Conservation (phyloP, 53 echinoderm and acorn worm genomes). For the Echinarachnius parma region DNA sequence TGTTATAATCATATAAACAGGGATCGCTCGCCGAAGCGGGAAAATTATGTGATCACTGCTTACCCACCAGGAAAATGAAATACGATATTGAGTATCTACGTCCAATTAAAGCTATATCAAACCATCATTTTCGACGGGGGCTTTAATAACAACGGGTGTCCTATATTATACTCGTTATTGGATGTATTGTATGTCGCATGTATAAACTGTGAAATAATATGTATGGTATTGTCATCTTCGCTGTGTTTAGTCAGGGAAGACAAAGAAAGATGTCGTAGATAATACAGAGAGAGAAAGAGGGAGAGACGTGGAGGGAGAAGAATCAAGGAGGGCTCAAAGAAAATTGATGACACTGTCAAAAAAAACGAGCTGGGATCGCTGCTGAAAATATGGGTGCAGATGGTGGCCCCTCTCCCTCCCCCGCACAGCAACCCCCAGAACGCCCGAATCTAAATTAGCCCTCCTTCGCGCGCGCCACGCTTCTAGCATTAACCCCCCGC, state of each 20-base stretch:
- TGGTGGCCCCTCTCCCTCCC: conserved; percentile 12
- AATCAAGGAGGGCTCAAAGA: too few relatives aligned
- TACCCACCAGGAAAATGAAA: conserved; percentile 44
- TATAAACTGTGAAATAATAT: background rate
- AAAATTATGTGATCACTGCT: conserved; percentile 46
- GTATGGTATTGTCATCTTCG: background rate
- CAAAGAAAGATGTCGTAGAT: too few relatives aligned
- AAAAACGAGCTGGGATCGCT: background rate
- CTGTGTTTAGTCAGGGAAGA: too few relatives aligned
- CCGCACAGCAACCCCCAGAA: too few relatives aligned
- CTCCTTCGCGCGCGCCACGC: too few relatives aligned
- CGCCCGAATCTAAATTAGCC: too few relatives aligned
- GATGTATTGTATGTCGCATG: background rate
- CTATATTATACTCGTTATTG: background rate
- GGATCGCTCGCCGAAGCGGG: conserved; percentile 44
- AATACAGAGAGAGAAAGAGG: background rate
- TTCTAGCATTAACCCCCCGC: too few relatives aligned
- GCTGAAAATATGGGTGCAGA: conserved; percentile 25
- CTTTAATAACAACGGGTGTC: background rate
- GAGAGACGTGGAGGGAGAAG: too few relatives aligned
- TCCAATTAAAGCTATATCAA: conserved; percentile 28
- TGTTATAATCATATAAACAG: conserved; percentile 46
- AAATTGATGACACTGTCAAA: conserved; percentile 37
- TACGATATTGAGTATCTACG: conserved; percentile 29
- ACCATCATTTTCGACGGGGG: background rate